A percentile compares a stretch with the other conserved stretches of the same genome.
These are phyloP conservation scores for Malacosoma neustria DNA, from an alignment of 2,888 invertebrate species.

Conservation along the genomic window DNA sequence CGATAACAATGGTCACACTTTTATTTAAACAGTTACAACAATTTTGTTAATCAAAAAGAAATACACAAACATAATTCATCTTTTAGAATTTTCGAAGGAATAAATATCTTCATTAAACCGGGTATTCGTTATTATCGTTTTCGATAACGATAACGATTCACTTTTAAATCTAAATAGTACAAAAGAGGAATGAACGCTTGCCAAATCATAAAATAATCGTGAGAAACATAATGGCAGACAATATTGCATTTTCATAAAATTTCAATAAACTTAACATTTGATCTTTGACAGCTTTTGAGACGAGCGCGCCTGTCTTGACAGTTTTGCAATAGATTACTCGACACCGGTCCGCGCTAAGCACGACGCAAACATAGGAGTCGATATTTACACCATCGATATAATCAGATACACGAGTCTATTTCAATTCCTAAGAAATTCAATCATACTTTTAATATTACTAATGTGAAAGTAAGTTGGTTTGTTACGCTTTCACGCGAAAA, in stretches of 20 bases:
- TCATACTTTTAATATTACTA: too few relatives aligned
- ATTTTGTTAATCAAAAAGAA: too few relatives aligned
- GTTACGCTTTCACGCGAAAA: too few relatives aligned
- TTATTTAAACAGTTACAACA: not conserved
- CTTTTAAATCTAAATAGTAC: too few relatives aligned
- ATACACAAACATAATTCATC: too few relatives aligned
- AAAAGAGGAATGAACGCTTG: not conserved
- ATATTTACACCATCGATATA: conserved; percentile 20
- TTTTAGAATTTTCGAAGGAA: too few relatives aligned
- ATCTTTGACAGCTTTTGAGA: conserved; percentile 20
- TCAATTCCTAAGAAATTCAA: too few relatives aligned
- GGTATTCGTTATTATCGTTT: too few relatives aligned
- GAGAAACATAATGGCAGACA: not conserved
- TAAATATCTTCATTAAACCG: too few relatives aligned
- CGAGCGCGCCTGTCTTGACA: conserved; percentile 29
- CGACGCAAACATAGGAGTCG: conserved; percentile 21
- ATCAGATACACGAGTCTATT: conserved; percentile 1
- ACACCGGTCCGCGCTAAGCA: conserved; percentile 17
- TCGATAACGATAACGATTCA: too few relatives aligned
- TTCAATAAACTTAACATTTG: conserved; percentile 17
- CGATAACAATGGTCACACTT: conserved; percentile 6
- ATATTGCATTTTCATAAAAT: conserved; percentile 1
- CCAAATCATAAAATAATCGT: not conserved
- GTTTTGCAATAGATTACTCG: conserved; percentile 32
- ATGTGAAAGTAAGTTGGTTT: too few relatives aligned